Percentiles rank a stretch among this genome's conserved stretches.
Conservation (phyloP, 1,140 invertebrate genomes). For the Drosophila arizonae region DNA sequence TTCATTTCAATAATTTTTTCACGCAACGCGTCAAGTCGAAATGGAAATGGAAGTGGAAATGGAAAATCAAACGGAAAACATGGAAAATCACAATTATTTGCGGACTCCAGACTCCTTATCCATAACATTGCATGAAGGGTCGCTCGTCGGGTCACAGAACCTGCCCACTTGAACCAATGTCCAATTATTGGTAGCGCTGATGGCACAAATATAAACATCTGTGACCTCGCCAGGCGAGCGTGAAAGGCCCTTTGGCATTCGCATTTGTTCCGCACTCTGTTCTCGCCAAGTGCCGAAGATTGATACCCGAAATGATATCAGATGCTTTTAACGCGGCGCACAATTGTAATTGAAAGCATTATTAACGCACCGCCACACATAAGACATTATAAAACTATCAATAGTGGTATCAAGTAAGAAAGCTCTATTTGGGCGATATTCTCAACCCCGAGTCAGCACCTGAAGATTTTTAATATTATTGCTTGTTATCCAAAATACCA, state of each 20-base stretch:
- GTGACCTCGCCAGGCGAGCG: conserved; percentile 61
- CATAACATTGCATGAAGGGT: conserved; percentile 3
- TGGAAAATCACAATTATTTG: conserved; percentile 68
- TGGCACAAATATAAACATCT: conserved; percentile 72
- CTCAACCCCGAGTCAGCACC: too few species aligned
- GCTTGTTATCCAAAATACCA: too few species aligned
- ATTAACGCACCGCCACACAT: not conserved
- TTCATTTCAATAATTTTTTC: conserved; percentile 37
- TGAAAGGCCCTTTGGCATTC: conserved; percentile 48
- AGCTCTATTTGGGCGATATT: too few species aligned
- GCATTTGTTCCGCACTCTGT: conserved; percentile 24
- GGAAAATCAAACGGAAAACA: conserved; percentile 74
- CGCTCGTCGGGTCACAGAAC: conserved; percentile 22
- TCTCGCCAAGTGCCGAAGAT: conserved; percentile 56
- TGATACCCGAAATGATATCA: conserved; percentile 54
- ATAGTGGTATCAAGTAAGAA: too few species aligned
- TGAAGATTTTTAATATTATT: too few species aligned
- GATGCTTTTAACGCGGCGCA: conserved; percentile 7
- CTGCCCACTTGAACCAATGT: conserved; percentile 54
- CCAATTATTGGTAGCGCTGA: conserved; percentile 67
- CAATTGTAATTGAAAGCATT: conserved; percentile 27
- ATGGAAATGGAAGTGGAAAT: conserved; percentile 43
- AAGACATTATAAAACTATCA: not conserved
- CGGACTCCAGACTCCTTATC: conserved; percentile 9
- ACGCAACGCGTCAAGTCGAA: conserved; percentile 24